Evolutionary conservation across 2,797 vertebrate species (phyloP).

Genomic region (Natrix natrix): DNA sequence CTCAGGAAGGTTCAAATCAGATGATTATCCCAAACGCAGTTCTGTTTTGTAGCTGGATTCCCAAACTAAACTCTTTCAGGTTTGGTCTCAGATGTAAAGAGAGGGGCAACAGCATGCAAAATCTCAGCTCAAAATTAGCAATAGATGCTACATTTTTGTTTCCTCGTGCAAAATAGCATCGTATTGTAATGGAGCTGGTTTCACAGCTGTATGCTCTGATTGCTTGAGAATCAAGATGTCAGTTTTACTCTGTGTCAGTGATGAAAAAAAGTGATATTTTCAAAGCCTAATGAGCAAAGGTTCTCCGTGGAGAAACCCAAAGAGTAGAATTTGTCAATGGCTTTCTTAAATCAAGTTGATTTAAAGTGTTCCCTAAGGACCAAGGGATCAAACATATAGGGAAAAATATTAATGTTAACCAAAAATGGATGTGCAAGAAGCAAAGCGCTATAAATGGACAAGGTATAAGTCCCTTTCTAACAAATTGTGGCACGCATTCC

Average conservation of each 20-base stretch:
- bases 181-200: not conserved
- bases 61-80: constrained; percentile 1
- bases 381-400: not conserved
- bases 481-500: not conserved
- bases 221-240: not conserved
- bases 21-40: not conserved
- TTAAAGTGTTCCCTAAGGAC: not conserved
- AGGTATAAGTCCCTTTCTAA: not conserved
- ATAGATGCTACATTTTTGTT: not conserved
- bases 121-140: not conserved
- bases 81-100: not conserved
- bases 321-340: not conserved
- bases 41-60: constrained; percentile 9
- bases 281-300: not conserved
- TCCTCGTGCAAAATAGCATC: not conserved
- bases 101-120: not conserved
- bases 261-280: not conserved
- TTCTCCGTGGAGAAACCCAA: not conserved
- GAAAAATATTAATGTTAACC: not conserved
- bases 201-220: too few species aligned
- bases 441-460: not conserved
- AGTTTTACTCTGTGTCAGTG: not conserved
- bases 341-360: not conserved
- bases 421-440: not conserved
- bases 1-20: not conserved